Conservation (phyloP, 2,888 invertebrate genomes). For the Tinea trinotella region DNA sequence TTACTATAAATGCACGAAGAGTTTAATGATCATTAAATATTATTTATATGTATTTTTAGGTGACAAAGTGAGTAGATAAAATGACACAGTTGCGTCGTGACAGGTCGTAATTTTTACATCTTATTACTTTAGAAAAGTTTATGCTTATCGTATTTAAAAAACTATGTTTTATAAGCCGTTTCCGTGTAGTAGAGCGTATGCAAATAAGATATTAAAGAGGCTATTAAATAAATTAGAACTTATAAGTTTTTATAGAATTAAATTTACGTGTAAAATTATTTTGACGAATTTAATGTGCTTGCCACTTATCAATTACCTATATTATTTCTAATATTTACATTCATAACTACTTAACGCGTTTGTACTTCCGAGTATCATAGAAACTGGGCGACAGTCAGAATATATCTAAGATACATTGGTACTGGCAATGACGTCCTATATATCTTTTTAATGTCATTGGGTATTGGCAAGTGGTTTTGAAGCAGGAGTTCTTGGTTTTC, state of each 20-base stretch:
- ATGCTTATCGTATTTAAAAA: neutral
- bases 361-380: too few species aligned
- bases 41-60: constrained; percentile 13
- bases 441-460: too few species aligned
- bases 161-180: neutral
- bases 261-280: neutral
- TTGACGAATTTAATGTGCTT: too few species aligned
- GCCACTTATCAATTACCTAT: too few species aligned
- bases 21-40: constrained; percentile 4
- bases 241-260: too few species aligned
- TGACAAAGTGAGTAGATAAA: neutral
- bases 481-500: too few species aligned
- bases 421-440: too few species aligned
- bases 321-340: too few species aligned
- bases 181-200: neutral
- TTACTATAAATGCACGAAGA: neutral
- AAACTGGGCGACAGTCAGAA: too few species aligned
- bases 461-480: too few species aligned
- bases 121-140: constrained; percentile 12
- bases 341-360: too few species aligned
- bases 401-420: too few species aligned
- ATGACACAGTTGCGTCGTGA: constrained; percentile 2
- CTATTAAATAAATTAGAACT: constrained; percentile 3
- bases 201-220: constrained; percentile 1
- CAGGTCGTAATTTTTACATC: constrained; percentile 14